Evolutionary conservation across 2,113 vertebrate species (phyloP).

Genomic region (Gnathonemus longibarbis): DNA sequence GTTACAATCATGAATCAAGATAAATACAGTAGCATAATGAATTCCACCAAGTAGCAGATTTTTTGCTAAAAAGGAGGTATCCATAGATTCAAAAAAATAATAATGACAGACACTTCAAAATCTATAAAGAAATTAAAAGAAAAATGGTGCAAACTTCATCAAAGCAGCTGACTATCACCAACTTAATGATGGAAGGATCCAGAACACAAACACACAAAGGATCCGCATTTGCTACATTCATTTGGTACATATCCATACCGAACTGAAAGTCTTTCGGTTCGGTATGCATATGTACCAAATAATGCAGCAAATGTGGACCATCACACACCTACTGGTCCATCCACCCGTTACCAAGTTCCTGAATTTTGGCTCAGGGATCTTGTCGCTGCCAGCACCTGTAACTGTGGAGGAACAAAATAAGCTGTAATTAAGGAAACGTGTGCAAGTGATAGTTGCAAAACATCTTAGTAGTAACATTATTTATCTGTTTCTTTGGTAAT

Average conservation of each 20-base stretch:
- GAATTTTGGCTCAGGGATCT: neutral
- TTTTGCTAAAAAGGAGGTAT: neutral
- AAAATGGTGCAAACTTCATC: neutral
- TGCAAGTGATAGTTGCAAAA: neutral
- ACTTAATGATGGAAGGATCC: neutral
- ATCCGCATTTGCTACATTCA: too few species aligned
- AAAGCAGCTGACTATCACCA: neutral
- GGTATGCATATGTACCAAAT: too few species aligned
- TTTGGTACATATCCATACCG: too few species aligned
- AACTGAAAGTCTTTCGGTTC: too few species aligned
- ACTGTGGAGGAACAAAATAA: neutral
- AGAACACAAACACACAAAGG: neutral
- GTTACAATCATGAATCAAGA: neutral
- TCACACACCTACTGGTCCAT: neutral
- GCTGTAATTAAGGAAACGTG: neutral
- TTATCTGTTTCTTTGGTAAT: neutral
- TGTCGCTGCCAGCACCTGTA: neutral
- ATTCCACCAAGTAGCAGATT: neutral
- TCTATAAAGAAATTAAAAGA: neutral
- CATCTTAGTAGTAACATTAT: neutral
- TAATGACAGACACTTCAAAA: neutral
- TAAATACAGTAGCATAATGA: neutral
- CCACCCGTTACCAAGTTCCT: neutral
- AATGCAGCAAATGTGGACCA: too few species aligned
- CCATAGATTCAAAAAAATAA: neutral